These are phyloP conservation scores for Nyctereutes procyonoides DNA, from an alignment of 2,113 vertebrate genomes.

Conservation along the genomic window DNA sequence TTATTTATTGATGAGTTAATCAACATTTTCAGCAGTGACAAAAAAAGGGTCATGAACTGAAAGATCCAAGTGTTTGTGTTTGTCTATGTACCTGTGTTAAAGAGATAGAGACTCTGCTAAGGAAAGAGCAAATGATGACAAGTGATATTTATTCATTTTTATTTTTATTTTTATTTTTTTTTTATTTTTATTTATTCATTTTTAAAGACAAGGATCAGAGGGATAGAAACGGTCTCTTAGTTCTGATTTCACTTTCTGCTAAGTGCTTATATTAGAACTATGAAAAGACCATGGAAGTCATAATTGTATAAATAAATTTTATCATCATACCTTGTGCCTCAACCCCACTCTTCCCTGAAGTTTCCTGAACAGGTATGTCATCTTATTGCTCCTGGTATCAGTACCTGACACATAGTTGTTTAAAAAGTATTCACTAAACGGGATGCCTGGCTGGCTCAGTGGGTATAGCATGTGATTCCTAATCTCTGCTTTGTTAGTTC, in stretches of 20 bases:
- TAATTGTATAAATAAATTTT: not conserved
- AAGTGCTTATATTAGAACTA: not conserved
- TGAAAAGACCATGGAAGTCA: not conserved
- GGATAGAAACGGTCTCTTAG: not conserved
- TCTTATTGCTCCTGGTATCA: not conserved
- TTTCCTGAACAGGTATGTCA: not conserved
- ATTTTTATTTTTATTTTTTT: too few species aligned
- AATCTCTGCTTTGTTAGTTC: not conserved
- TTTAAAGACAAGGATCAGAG: not conserved
- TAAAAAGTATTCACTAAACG: not conserved
- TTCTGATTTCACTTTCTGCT: not conserved
- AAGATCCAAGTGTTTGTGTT: not conserved
- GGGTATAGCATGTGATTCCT: not conserved
- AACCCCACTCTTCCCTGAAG: not conserved
- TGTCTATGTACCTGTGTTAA: not conserved
- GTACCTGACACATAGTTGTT: not conserved
- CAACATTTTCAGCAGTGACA: not conserved
- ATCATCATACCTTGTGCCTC: not conserved
- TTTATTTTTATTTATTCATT: not conserved
- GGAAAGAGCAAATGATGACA: not conserved
- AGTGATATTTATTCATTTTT: not conserved
- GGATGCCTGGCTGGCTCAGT: not conserved
- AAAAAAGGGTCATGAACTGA: not conserved
- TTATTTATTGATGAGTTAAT: not conserved
- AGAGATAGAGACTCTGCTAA: not conserved